Evolutionary conservation across 2,113 vertebrate genomes (phyloP).

Genomic region (Zapornia atra): DNA sequence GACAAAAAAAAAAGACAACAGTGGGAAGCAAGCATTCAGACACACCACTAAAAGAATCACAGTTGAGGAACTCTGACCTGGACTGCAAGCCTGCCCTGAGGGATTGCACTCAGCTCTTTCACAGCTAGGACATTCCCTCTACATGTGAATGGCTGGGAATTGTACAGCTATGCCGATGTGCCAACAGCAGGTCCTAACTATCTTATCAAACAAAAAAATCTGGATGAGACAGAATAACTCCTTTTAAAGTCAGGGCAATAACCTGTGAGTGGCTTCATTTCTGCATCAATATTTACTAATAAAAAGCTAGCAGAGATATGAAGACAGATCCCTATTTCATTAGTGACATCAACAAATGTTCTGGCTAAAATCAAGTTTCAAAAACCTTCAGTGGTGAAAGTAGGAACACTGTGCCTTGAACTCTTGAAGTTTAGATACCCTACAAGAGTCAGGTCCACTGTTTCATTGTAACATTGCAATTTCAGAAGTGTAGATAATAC

Average conservation of each 20-base stretch:
- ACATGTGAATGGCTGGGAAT: background rate
- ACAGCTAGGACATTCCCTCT: background rate
- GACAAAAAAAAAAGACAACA: background rate
- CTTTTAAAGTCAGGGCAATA: background rate
- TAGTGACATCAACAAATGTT: background rate
- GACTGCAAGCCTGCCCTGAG: background rate
- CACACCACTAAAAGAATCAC: background rate
- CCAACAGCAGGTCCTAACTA: background rate
- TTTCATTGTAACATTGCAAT: background rate
- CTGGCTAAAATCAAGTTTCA: background rate
- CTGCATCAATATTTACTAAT: background rate
- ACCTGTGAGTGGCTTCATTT: background rate
- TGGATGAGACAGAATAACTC: background rate
- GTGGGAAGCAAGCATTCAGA: background rate
- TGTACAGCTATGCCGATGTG: no score
- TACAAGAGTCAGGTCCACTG: background rate
- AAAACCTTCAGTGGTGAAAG: background rate
- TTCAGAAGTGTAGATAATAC: background rate
- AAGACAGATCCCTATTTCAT: background rate
- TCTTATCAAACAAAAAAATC: background rate
- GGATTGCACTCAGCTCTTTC: background rate
- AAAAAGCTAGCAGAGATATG: background rate
- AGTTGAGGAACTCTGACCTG: background rate
- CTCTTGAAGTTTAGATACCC: background rate
- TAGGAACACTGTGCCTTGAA: background rate